Conservation (phyloP, 2,797 vertebrate species). For the Oreonectes daqikongensis region DNA sequence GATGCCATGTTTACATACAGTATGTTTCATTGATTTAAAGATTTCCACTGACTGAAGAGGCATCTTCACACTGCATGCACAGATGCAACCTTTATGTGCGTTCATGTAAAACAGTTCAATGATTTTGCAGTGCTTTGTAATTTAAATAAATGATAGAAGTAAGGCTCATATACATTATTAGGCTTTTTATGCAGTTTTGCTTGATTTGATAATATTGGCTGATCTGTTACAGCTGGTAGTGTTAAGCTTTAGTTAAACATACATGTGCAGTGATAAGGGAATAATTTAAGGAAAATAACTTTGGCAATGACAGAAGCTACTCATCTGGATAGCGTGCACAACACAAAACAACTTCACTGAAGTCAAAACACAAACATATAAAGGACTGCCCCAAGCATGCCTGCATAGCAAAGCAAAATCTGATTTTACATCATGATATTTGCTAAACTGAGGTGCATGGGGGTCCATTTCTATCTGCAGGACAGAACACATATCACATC, state of each 20-base stretch:
- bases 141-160: background rate
- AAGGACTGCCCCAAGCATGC: conserved; percentile 57
- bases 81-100: background rate
- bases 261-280: background rate
- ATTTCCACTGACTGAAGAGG: background rate
- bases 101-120: background rate
- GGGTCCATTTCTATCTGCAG: background rate
- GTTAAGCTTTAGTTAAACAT: background rate
- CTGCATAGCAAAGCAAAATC: conserved; percentile 58
- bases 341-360: conserved; percentile 72
- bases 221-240: background rate
- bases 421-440: background rate
- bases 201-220: background rate
- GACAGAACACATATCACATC: background rate
- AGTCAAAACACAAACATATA: conserved; percentile 70
- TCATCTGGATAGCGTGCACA: conserved; percentile 9
- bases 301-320: background rate
- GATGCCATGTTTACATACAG: background rate
- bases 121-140: background rate
- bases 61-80: background rate
- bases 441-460: too few relatives aligned
- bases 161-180: background rate
- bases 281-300: background rate
- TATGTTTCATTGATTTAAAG: conserved; percentile 3
- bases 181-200: background rate